These are phyloP conservation scores for Asteroscopus sphinx DNA, from an alignment of 2,888 invertebrate genomes.

Conservation along the genomic window DNA sequence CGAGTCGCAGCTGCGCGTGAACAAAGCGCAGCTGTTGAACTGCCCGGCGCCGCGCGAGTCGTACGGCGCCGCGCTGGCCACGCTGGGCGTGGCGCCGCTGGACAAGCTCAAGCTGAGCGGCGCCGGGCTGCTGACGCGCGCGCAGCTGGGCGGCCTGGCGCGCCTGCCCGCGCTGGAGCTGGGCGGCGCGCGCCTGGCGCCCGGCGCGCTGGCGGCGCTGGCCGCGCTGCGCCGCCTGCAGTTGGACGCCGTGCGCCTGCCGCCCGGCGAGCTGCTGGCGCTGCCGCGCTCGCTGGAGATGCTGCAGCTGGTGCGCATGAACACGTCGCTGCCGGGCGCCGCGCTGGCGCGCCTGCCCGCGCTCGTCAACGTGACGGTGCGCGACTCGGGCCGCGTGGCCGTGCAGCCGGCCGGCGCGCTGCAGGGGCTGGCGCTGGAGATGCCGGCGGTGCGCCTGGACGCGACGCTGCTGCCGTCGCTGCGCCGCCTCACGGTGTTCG, in stretches of 20 bases:
- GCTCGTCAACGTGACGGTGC: slow-evolving; percentile 23
- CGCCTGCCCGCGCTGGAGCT: slow-evolving; percentile 20
- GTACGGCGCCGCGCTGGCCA: slow-evolving; percentile 25
- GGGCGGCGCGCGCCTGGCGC: slow-evolving; percentile 3
- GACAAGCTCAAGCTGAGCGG: slow-evolving; percentile 19
- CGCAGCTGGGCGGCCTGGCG: slow-evolving; percentile 23
- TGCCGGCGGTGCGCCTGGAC: slow-evolving; percentile 21
- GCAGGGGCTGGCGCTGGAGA: slow-evolving; percentile 17
- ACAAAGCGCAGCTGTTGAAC: slow-evolving; percentile 5
- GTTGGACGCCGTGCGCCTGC: slow-evolving; percentile 17
- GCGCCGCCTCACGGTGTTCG: slow-evolving; percentile 24
- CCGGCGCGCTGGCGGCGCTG: slow-evolving; percentile 90
- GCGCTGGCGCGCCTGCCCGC: slow-evolving; percentile 16
- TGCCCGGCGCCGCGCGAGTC: slow-evolving; percentile 34
- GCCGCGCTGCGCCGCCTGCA: slow-evolving; percentile 12
- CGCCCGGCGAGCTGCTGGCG: slow-evolving; percentile 8
- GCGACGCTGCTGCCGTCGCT: slow-evolving; percentile 35
- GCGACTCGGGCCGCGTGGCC: slow-evolving; percentile 9
- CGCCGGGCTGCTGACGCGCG: slow-evolving; percentile 18
- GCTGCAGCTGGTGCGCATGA: slow-evolving; percentile 26
- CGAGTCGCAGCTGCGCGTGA: slow-evolving; percentile 23
- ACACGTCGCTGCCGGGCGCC: slow-evolving; percentile 15
- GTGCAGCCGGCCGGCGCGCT: slow-evolving; percentile 24
- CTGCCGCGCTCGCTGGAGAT: slow-evolving; percentile 17
- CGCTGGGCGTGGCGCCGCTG: slow-evolving; percentile 29